A percentile compares a stretch with the other conserved stretches of the same genome.
phyloP scores from a whole-genome alignment of 2,113 vertebrate genomes.

The Macrotis lagotis region DNA sequence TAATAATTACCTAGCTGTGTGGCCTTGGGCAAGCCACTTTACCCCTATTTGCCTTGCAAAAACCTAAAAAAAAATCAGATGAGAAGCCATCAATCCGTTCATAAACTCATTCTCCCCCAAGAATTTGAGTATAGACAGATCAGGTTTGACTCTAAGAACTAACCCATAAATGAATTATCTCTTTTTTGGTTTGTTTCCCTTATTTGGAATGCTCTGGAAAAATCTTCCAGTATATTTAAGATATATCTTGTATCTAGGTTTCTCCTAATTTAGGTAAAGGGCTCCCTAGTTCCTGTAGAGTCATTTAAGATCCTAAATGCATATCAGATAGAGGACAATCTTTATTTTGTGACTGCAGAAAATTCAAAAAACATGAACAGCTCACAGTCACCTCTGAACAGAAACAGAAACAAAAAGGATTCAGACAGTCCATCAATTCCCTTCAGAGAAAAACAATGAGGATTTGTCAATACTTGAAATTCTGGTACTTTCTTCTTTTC shows the following conservation, averaged over 20 bases:
- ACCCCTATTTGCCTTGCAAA: too few relatives aligned
- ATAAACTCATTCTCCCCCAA: background rate
- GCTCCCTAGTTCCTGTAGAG: background rate
- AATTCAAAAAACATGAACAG: background rate
- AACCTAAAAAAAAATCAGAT: too few relatives aligned
- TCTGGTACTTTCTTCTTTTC: too few relatives aligned
- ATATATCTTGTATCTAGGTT: background rate
- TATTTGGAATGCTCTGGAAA: background rate
- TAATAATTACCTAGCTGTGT: too few relatives aligned
- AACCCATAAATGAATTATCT: background rate
- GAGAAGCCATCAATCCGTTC: too few relatives aligned
- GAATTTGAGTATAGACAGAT: background rate
- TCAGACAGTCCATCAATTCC: too few relatives aligned
- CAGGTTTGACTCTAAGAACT: background rate
- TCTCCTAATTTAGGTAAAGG: background rate
- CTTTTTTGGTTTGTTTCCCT: background rate
- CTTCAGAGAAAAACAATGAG: too few relatives aligned
- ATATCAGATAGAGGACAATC: too few relatives aligned
- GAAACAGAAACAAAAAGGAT: too few relatives aligned
- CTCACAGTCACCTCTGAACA: background rate
- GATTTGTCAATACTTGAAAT: too few relatives aligned
- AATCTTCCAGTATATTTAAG: background rate
- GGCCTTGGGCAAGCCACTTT: too few relatives aligned
- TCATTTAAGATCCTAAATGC: background rate
- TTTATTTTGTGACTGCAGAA: background rate